These are phyloP conservation scores for Leistus spinibarbis DNA, from an alignment of 2,888 invertebrate genomes.

Conservation along the genomic window DNA sequence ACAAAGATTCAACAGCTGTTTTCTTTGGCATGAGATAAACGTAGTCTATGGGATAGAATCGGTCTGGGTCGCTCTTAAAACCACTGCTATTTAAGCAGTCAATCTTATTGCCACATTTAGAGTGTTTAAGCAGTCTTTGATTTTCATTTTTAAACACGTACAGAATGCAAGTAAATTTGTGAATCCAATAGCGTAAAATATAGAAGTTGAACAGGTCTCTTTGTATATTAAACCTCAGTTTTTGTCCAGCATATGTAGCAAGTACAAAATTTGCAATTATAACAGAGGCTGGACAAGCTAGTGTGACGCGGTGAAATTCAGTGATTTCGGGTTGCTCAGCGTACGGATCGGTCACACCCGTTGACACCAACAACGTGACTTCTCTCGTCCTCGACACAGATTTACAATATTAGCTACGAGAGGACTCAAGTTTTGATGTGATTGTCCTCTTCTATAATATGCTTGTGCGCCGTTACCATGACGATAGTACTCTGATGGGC, in stretches of 20 bases:
- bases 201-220: too few species aligned
- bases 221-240: too few species aligned
- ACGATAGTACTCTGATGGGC: not conserved
- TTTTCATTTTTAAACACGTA: too few species aligned
- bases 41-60: too few species aligned
- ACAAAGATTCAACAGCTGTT: too few species aligned
- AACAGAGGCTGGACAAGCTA: not conserved
- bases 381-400: not conserved
- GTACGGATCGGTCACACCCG: slow-evolving; percentile 2
- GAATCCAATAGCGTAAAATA: too few species aligned
- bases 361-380: not conserved
- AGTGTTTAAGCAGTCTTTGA: too few species aligned
- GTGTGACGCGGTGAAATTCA: not conserved
- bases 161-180: too few species aligned
- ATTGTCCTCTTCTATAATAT: not conserved
- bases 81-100: too few species aligned
- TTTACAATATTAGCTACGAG: not conserved
- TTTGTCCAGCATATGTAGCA: not conserved
- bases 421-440: not conserved
- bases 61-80: too few species aligned
- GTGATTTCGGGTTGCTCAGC: not conserved
- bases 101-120: too few species aligned
- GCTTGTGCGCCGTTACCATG: not conserved
- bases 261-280: not conserved
- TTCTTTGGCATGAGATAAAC: too few species aligned